Base-by-base conservation (phyloP, 2,797 vertebrate species). In the Clarias pachynema region DNA sequence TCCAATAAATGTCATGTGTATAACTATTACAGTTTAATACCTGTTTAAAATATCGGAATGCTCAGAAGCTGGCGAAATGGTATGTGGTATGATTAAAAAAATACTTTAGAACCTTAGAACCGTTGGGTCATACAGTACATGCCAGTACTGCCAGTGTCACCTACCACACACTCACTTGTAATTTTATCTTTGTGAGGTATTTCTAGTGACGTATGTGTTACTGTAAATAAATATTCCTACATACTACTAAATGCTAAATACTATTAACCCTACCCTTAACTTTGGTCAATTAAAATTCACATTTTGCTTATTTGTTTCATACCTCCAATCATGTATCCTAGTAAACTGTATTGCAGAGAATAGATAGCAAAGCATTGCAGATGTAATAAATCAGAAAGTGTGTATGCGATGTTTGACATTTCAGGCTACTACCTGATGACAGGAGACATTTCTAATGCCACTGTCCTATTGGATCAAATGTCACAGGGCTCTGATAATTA, bases 1-100 rank as follows among this genome's bases (percentile, higher is more conserved):
- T 83, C 78, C 22, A 84, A 80, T 87, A 72, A 90, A 85, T 78
- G 22, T 68, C 84, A 86, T 75, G n/a, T 44, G 85, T 85, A 83
- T 85, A 77, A 85, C 69, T 14, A 9, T 63, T 73, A 74, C 69
- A 70, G 18, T 68, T 79, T 79, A 69, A 79, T 79, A 57, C 24
- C n/a, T 44, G 62, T 68, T 77, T 77, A 34, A 77, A 84, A 82
- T 77, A 84, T 84, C 29, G 34, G 57, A 57, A 84, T 37, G 73
- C 29, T 84, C 5, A 66, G 31, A 78, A 57, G 62, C 63, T 59
- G n/a, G 14, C 12, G 62, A 29, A 79, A 84, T 78, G 49, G 56
- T 68, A 78, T 77, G 74, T 29, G 62, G 8, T 53, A 53, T 31
- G 40, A 44, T 29, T 22, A 53, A 49, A 40, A 59, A 78, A 31